Conservation (phyloP, 2,113 vertebrate species). For the Mesoclemmys tuberculata region DNA sequence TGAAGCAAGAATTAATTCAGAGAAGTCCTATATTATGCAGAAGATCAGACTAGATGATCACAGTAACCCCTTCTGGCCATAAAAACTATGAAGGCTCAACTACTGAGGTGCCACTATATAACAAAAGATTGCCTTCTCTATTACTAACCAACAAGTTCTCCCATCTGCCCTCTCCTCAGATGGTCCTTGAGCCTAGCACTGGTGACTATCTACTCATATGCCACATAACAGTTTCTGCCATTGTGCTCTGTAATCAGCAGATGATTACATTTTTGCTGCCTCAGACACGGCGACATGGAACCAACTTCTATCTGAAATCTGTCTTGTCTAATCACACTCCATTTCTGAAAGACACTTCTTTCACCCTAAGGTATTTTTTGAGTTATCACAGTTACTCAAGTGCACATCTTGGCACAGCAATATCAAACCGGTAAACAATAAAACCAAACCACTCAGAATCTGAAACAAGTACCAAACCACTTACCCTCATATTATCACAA, state of each 20-base stretch:
- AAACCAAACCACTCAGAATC: slow-evolving; percentile 13
- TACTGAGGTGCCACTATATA: not conserved
- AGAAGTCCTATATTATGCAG: not conserved
- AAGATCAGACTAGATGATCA: not conserved
- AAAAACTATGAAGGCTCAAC: not conserved
- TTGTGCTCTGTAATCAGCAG: not conserved
- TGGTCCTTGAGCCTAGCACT: not conserved
- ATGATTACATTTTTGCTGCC: not conserved
- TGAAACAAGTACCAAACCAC: slow-evolving; percentile 14
- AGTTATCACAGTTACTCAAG: not conserved
- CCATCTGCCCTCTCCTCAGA: not conserved
- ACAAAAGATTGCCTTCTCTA: not conserved
- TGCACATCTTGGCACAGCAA: slow-evolving; percentile 15
- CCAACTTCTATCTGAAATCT: not conserved
- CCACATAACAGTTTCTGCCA: not conserved
- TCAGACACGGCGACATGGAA: not conserved
- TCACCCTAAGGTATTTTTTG: not conserved
- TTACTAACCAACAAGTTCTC: not conserved
- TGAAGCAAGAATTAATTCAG: not conserved
- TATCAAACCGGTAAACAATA: not conserved
- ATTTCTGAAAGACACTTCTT: slow-evolving; percentile 1
- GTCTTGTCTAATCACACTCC: not conserved
- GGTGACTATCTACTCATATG: not conserved
- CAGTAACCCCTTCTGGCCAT: not conserved
- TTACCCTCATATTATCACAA: not conserved